Evolutionary conservation across 2,797 vertebrate genomes (phyloP).

Genomic region (Acrossocheilus fasciatus): DNA sequence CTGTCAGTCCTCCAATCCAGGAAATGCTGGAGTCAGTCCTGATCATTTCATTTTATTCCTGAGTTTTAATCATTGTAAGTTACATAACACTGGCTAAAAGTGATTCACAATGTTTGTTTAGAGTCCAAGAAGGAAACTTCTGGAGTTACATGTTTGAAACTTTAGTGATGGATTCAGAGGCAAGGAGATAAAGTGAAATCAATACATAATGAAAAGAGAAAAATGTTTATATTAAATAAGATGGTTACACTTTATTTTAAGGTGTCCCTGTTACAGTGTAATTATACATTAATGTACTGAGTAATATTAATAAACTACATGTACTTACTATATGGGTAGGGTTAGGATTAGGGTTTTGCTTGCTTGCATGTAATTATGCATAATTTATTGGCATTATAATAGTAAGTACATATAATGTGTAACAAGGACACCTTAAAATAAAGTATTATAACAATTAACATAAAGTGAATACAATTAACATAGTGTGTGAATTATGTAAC

Average conservation of each 20-base stretch:
- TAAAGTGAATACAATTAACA: not conserved
- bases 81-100: not conserved
- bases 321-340: too few species aligned
- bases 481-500: not conserved
- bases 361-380: too few species aligned
- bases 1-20: not conserved
- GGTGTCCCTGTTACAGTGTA: too few species aligned
- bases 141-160: not conserved
- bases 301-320: too few species aligned
- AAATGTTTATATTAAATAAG: not conserved
- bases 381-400: too few species aligned
- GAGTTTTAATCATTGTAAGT: conserved; percentile 21
- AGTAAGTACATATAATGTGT: too few species aligned
- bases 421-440: too few species aligned
- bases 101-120: not conserved
- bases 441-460: not conserved
- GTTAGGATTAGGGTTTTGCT: too few species aligned
- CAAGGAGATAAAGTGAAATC: not conserved
- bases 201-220: not conserved
- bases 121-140: not conserved
- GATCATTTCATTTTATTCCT: conserved; percentile 19
- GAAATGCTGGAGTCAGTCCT: not conserved
- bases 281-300: too few species aligned
- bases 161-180: not conserved
- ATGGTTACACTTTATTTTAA: not conserved